Evolutionary conservation across 1,140 invertebrate species (phyloP), one percentile per base, ranked within the genome.

Genomic region (Drosophila pectinifera): DNA sequence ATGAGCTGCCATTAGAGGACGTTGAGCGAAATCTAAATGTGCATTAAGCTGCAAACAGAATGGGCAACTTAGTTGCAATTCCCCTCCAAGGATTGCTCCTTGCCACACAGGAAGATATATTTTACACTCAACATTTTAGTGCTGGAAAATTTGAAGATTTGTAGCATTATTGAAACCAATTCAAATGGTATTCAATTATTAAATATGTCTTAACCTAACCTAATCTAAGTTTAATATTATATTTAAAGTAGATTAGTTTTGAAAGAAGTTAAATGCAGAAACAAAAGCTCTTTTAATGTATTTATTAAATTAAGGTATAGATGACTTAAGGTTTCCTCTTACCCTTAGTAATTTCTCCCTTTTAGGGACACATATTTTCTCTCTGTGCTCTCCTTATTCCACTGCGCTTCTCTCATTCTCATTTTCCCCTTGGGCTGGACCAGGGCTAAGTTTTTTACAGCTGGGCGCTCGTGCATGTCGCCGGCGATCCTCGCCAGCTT

Each of bases 1-100:
- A 70, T 75, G 78, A 78, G 80, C 63, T 70, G 69, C 62, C 80
- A 79, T 84, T 84, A 83, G 67, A 55, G 78, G 68, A 53, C 74
- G 49, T 49, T 75, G 51, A 57, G 48, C 73, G 72, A 76, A 76
- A 76, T 76, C 73, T 76, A 76, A 76, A 77, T 77, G 73, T 68
- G 51, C 74, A 78, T 69, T 69, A 78, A 77, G 73, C 55, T 64
- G 48, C 74, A 54, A 78, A 46, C 55, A 55, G 61, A 77, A 78
- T 78, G 56, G 51, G 73, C 73, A 77, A 77, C 74, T 76, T 59
- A 68, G 73, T 77, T 75, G 61, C 14, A 28, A 31, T 39, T 46
- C 16, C 34, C 24, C 18, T 46, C 10, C 28, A 36, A 4, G 34
- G 24, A 39, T 34, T 10, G 34, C 42, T 48, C 20, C 46, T 42